Percentiles rank a stretch among this genome's conserved stretches.
Evolutionary conservation across 1,140 invertebrate species (phyloP).

Genomic region (Thrips palmi): DNA sequence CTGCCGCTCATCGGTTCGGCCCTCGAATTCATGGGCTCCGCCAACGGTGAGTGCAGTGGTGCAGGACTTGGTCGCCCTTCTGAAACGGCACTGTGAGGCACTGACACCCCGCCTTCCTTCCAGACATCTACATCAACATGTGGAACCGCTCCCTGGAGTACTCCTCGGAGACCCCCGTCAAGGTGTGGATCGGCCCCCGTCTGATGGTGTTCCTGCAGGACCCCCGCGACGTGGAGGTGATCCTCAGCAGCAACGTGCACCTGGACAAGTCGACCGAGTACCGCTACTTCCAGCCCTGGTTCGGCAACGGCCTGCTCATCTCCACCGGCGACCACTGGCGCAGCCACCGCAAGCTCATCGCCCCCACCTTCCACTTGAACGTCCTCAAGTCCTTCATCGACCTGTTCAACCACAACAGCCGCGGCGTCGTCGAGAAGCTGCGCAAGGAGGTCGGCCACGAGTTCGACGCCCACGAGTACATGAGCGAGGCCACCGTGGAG

Average conservation of each 20-base stretch:
- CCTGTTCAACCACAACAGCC: conserved; percentile 69
- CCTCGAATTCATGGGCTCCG: conserved; percentile 45
- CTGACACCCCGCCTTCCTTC: too few relatives aligned
- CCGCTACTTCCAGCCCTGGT: conserved; percentile 70
- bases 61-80: too few relatives aligned
- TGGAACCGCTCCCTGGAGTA: too few relatives aligned
- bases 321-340: conserved; percentile 66
- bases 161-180: conserved; percentile 18
- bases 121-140: too few relatives aligned
- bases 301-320: conserved; percentile 71
- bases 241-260: conserved; percentile 48
- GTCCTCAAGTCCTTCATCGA: conserved; percentile 77
- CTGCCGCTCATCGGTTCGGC: conserved; percentile 50
- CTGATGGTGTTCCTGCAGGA: conserved; percentile 41
- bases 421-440: conserved; percentile 46
- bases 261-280: conserved; percentile 59
- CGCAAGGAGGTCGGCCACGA: conserved; percentile 37
- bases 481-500: conserved; percentile 70
- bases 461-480: conserved; percentile 67
- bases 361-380: conserved; percentile 83
- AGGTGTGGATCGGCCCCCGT: conserved; percentile 42
- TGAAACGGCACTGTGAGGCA: too few relatives aligned
- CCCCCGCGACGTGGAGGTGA: conserved; percentile 44
- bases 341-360: conserved; percentile 69
- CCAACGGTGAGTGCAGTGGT: too few relatives aligned